Conservation (phyloP, 2,888 invertebrate species). For the Quadroppia sp. region DNA sequence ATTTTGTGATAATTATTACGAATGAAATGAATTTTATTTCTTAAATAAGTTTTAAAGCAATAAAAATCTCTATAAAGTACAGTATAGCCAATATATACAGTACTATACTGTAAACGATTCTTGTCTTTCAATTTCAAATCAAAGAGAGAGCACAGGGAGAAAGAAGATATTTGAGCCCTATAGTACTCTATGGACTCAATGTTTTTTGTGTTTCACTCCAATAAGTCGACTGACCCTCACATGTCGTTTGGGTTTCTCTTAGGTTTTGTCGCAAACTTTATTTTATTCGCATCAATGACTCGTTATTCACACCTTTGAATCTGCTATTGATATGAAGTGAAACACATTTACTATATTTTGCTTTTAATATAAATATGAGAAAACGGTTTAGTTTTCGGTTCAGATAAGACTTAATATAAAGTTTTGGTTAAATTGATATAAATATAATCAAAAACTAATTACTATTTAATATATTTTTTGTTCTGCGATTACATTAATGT, state of each 20-base stretch:
- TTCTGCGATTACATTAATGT: too few relatives aligned
- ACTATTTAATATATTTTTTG: too few relatives aligned
- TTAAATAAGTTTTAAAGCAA: too few relatives aligned
- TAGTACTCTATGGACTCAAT: background rate
- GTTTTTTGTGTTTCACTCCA: background rate
- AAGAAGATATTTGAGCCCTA: background rate
- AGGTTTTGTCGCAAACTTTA: slow-evolving; percentile 19
- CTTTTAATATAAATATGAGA: background rate
- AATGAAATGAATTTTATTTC: too few relatives aligned
- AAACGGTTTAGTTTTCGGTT: slow-evolving; percentile 16
- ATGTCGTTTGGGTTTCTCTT: background rate
- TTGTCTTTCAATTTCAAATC: too few relatives aligned
- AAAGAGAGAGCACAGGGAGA: too few relatives aligned
- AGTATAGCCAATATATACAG: too few relatives aligned
- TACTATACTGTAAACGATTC: too few relatives aligned
- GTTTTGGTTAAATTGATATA: too few relatives aligned
- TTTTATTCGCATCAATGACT: slow-evolving; percentile 18
- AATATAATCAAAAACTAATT: too few relatives aligned
- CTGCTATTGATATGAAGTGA: background rate
- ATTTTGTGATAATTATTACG: too few relatives aligned
- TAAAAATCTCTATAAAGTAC: too few relatives aligned
- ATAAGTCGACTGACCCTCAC: background rate
- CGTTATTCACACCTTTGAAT: slow-evolving; percentile 24
- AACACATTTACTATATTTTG: background rate
- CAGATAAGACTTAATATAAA: background rate